These are phyloP conservation scores for Ormyrus nitidulus DNA, from an alignment of 2,888 invertebrate genomes.

Conservation along the genomic window DNA sequence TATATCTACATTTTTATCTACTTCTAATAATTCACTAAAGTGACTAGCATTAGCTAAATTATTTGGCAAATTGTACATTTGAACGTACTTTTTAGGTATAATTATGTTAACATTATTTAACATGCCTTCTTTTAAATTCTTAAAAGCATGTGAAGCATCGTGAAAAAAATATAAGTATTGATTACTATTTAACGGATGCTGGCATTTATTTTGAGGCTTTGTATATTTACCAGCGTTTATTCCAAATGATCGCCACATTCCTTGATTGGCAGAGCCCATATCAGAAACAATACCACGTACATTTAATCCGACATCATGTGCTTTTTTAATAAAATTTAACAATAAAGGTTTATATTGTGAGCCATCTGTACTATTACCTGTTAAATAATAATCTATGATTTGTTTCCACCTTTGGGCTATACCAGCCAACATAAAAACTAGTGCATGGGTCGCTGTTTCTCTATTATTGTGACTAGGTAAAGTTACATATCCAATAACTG, in stretches of 20 bases:
- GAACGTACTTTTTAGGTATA: no score
- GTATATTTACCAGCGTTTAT: background rate
- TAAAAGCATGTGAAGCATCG: conserved; percentile 16
- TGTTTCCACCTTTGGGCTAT: conserved; percentile 63
- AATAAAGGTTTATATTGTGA: conserved; percentile 57
- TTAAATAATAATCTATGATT: conserved; percentile 63
- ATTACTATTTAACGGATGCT: background rate
- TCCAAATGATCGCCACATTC: conserved; percentile 58
- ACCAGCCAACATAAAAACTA: conserved; percentile 64
- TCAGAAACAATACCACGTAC: conserved; percentile 61
- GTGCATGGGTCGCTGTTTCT: conserved; percentile 58
- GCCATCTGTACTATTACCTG: conserved; percentile 60
- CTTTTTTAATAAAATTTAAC: conserved; percentile 55
- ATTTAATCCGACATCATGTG: conserved; percentile 59
- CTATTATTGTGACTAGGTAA: conserved; percentile 46
- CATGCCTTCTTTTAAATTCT: conserved; percentile 19
- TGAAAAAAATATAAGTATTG: conserved; percentile 11
- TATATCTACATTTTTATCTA: no score
- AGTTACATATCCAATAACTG: conserved; percentile 42
- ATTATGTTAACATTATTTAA: no score
- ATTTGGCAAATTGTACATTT: no score
- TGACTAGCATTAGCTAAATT: no score
- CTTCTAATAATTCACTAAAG: no score
- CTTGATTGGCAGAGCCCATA: conserved; percentile 62
- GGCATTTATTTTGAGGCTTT: background rate